Base-by-base conservation (phyloP, 2,797 vertebrate species). In the Scarus forsteni region DNA sequence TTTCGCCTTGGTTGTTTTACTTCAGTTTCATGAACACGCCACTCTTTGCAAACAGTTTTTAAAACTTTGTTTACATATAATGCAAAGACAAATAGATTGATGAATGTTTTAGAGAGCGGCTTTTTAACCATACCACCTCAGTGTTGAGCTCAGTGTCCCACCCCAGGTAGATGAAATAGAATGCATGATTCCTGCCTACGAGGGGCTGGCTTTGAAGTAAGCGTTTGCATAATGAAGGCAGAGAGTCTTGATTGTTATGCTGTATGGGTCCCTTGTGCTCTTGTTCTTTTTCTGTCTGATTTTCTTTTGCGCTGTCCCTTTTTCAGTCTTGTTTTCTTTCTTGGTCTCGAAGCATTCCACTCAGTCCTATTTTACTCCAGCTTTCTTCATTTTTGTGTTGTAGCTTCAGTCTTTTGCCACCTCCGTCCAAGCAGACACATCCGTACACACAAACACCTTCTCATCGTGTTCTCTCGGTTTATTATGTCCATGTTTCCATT, bases 101-200 rank as follows among this genome's bases (percentile, higher is more conserved):
- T 39, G 72, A 58, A n/a, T 10, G 69, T 75, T 60, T 75, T 52
- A 1, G 71, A 53, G 68, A 74, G 78, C 39, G 59, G 68, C 71
- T 46, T 68, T 79, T 38, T 56, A 19, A 80, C 66, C 52, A 66
- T 73, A 75, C 64, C 39, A 77, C 69, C 60, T 77, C 62, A 49
- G 8, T 65, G 62, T 75, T 86, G 44, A 54, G 70, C n/a, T 70
- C 73, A 44, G 63, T 73, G 85, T 92, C 88, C 85, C 87, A 87
- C 72, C 81, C 79, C 79, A 91, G 89, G 85, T 91, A 90, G 90
- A 92, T 92, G 88, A 92, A 92, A 90, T 87, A 80, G 90, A 93
- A 92, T 93, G 85, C 81, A 88, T 92, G 85, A 92, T 90, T 77
- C 58, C 80, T 85, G 88, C 88, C 88, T 89, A 89, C 58, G 43